phyloP scores from a whole-genome alignment of 2,888 invertebrate genomes.

The Elmis aenea region DNA sequence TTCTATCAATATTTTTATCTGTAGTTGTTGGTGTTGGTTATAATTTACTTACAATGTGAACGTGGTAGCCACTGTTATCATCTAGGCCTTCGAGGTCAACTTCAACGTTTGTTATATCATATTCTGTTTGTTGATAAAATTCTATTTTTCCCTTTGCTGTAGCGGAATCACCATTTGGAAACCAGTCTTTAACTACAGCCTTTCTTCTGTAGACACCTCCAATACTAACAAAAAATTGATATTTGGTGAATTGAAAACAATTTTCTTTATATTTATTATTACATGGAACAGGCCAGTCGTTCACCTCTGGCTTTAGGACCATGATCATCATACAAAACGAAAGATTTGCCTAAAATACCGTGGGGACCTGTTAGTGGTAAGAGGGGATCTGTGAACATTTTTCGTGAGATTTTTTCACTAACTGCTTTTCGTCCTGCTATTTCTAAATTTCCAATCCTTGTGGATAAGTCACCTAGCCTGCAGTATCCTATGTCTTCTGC shows the following conservation, averaged over 20 bases:
- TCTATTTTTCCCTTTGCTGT: conserved; percentile 71
- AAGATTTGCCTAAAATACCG: conserved; percentile 72
- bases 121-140: conserved; percentile 80
- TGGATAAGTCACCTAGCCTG: conserved; percentile 72
- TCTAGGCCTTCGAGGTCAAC: conserved; percentile 68
- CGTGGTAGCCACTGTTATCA: conserved; percentile 68
- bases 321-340: conserved; percentile 83
- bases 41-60: conserved; percentile 65
- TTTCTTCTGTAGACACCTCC: conserved; percentile 71
- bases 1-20: too few relatives aligned
- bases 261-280: too few relatives aligned
- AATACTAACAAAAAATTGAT: conserved; percentile 52
- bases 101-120: conserved; percentile 75
- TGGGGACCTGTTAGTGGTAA: conserved; percentile 71
- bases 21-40: too few relatives aligned
- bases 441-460: conserved; percentile 63
- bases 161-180: conserved; percentile 68
- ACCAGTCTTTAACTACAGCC: conserved; percentile 84
- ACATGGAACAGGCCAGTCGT: conserved; percentile 83
- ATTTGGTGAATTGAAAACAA: neutral
- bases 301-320: conserved; percentile 86
- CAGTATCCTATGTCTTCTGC: conserved; percentile 57
- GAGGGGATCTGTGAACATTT: conserved; percentile 72
- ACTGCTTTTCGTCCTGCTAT: conserved; percentile 70
- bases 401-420: conserved; percentile 62